phyloP scores from a whole-genome alignment of 2,888 invertebrate species.

The Plutella xylostella region DNA sequence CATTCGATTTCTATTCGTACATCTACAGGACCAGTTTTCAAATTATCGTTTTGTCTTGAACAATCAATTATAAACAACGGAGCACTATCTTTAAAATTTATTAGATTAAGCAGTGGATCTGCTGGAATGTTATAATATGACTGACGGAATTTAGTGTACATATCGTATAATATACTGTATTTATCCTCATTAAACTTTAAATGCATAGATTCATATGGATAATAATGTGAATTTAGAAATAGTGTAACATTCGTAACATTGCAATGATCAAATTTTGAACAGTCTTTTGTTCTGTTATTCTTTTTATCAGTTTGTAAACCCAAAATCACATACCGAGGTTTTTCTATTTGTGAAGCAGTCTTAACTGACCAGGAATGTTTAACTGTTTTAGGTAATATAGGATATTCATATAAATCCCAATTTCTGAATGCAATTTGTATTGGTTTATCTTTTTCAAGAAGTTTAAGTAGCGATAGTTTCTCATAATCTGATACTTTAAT shows the following conservation, averaged over 20 bases:
- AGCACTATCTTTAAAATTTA: slow-evolving; percentile 15
- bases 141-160: slow-evolving; percentile 13
- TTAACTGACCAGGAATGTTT: slow-evolving; percentile 29
- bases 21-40: slow-evolving; percentile 21
- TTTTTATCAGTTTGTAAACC: slow-evolving; percentile 35
- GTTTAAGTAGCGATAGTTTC: slow-evolving; percentile 17
- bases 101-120: slow-evolving; percentile 13
- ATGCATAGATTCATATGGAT: slow-evolving; percentile 32
- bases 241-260: slow-evolving; percentile 30
- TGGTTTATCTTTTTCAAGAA: too few relatives aligned
- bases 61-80: slow-evolving; percentile 22
- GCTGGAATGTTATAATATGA: slow-evolving; percentile 12
- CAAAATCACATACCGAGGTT: slow-evolving; percentile 33
- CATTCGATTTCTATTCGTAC: slow-evolving; percentile 22
- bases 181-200: slow-evolving; percentile 20
- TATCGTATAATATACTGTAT: too few relatives aligned
- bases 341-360: slow-evolving; percentile 31
- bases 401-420: slow-evolving; percentile 37
- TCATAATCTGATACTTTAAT: slow-evolving; percentile 16
- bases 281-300: slow-evolving; percentile 21
- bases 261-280: too few relatives aligned
- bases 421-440: too few relatives aligned
- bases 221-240: slow-evolving; percentile 30
- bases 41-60: too few relatives aligned
- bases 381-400: slow-evolving; percentile 26